Evolutionary conservation across 2,113 vertebrate genomes (phyloP).

Genomic region (Oenanthe oenanthe): DNA sequence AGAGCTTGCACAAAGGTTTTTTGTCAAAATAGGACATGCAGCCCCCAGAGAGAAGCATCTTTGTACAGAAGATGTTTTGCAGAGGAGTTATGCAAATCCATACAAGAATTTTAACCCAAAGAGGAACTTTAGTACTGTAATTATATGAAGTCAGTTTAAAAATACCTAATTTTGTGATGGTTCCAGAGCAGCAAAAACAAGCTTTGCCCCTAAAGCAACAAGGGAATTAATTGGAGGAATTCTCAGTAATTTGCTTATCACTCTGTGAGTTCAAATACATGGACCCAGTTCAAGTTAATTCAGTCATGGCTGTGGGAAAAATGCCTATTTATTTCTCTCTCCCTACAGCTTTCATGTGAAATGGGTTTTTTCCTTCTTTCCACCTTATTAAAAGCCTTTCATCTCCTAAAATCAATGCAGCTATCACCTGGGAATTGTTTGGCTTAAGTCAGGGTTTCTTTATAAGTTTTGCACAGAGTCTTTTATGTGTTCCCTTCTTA

Average conservation of each 20-base stretch:
- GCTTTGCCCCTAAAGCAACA: not conserved
- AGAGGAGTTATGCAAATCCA: not conserved
- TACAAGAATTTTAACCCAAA: not conserved
- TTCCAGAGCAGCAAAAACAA: not conserved
- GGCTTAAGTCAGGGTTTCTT: not conserved
- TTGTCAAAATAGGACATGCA: not conserved
- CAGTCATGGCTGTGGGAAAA: conserved; percentile 32
- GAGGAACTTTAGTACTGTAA: not conserved
- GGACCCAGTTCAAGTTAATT: conserved; percentile 2
- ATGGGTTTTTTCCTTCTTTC: not conserved
- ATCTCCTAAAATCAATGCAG: conserved; percentile 53
- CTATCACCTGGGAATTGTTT: conserved; percentile 43
- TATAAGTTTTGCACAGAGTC: not conserved
- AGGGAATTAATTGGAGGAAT: not conserved
- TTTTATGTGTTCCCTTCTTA: not conserved
- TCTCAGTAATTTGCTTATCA: conserved; percentile 28
- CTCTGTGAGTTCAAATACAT: not conserved
- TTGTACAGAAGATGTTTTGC: not conserved
- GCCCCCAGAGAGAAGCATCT: not conserved
- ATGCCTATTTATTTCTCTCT: conserved; percentile 1
- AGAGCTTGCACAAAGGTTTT: not conserved
- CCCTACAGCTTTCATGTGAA: not conserved
- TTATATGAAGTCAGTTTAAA: not conserved
- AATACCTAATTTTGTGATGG: not conserved
- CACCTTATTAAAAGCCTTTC: conserved; percentile 47